Conservation (phyloP, 2,113 vertebrate genomes). For the Labeo catla region DNA sequence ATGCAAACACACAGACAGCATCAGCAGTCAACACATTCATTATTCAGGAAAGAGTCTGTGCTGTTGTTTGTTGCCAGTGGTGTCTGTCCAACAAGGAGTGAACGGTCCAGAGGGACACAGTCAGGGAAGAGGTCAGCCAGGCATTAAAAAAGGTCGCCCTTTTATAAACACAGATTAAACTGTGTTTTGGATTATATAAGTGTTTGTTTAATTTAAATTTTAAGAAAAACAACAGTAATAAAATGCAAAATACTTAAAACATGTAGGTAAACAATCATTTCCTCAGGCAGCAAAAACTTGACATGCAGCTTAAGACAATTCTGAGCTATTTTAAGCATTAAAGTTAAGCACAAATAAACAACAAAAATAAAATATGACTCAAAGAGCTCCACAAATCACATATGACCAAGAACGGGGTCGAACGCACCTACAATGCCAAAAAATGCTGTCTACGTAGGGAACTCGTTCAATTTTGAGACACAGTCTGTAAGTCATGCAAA, state of each 20-base stretch:
- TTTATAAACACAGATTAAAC: slow-evolving; percentile 28
- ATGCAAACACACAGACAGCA: slow-evolving; percentile 55
- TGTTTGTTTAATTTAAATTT: background rate
- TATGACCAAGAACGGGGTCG: background rate
- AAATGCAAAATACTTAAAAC: background rate
- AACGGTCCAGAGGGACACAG: slow-evolving; percentile 34
- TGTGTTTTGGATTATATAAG: background rate
- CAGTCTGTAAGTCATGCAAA: slow-evolving; percentile 4
- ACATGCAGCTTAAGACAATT: background rate
- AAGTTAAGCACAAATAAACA: background rate
- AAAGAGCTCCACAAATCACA: background rate
- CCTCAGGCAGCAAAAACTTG: background rate
- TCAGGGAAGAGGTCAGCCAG: slow-evolving; percentile 26
- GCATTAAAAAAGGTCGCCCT: slow-evolving; percentile 9
- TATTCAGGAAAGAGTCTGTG: slow-evolving; percentile 49
- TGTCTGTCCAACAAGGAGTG: slow-evolving; percentile 48
- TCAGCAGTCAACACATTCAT: slow-evolving; percentile 55
- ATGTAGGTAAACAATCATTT: background rate
- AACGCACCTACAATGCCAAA: background rate
- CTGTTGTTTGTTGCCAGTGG: slow-evolving; percentile 38
- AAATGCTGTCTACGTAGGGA: slow-evolving; percentile 2
- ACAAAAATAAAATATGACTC: background rate
- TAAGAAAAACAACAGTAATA: background rate
- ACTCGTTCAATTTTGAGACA: background rate
- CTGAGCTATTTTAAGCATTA: background rate